phyloP scores from a whole-genome alignment of 2,888 invertebrate species.

The Ophion costatus region DNA sequence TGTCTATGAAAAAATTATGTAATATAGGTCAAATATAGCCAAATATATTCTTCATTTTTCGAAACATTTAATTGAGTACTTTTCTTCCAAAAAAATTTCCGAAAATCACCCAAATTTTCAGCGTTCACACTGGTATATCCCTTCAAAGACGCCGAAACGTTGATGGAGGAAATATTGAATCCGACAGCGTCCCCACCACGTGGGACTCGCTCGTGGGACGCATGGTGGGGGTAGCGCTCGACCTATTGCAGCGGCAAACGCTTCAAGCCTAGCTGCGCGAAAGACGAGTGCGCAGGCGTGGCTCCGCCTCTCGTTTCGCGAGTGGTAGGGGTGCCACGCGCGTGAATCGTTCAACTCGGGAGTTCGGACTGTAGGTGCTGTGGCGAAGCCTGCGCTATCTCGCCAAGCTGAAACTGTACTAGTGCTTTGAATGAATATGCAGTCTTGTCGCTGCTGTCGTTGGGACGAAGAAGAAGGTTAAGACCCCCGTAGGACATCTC shows the following conservation, averaged over 20 bases:
- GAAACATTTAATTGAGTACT: too few relatives aligned
- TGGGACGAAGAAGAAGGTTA: constrained; percentile 30
- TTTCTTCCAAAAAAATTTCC: too few relatives aligned
- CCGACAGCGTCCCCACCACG: too few relatives aligned
- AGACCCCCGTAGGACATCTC: constrained; percentile 39
- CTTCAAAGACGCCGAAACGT: too few relatives aligned
- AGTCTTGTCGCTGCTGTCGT: constrained; percentile 44
- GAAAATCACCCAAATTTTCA: too few relatives aligned
- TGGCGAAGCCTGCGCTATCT: constrained; percentile 22
- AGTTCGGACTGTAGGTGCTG: constrained; percentile 27
- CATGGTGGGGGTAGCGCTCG: neutral
- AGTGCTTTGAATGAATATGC: constrained; percentile 49
- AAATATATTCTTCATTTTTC: too few relatives aligned
- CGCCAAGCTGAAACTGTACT: constrained; percentile 52
- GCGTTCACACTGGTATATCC: too few relatives aligned
- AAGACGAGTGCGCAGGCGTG: neutral
- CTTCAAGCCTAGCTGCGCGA: neutral
- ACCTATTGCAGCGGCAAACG: neutral
- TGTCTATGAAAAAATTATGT: too few relatives aligned
- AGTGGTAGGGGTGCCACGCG: neutral
- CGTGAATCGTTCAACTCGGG: neutral
- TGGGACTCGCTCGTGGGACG: too few relatives aligned
- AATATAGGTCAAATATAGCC: too few relatives aligned
- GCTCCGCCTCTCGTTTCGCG: neutral
- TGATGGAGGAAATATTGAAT: too few relatives aligned